These are phyloP conservation scores for Sebastes steindachneri DNA, from an alignment of 2,797 vertebrate species.

Conservation along the genomic window DNA sequence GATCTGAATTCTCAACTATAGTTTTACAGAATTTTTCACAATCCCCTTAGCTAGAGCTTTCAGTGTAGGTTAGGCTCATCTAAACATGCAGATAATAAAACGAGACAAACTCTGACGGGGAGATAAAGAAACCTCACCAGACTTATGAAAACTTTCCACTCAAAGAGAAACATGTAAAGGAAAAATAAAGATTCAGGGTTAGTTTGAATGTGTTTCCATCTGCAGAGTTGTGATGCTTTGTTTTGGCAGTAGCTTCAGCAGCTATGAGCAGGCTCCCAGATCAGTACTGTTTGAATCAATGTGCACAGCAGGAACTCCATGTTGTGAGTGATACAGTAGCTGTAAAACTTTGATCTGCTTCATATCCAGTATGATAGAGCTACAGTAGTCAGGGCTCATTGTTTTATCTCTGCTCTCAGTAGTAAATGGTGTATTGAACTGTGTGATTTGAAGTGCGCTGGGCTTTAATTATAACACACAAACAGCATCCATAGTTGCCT, in stretches of 20 bases:
- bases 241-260: conserved; percentile 10
- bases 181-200: background rate
- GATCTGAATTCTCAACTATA: background rate
- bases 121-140: background rate
- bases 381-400: background rate
- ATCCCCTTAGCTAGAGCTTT: background rate
- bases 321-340: conserved; percentile 6
- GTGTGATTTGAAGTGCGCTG: background rate
- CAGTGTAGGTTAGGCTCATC: conserved; percentile 3
- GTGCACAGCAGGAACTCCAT: conserved; percentile 14
- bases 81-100: background rate
- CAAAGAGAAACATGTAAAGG: background rate
- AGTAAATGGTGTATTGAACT: background rate
- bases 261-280: conserved; percentile 4
- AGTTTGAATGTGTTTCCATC: background rate
- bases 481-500: background rate
- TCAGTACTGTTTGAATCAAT: conserved; percentile 7
- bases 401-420: background rate
- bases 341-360: conserved; percentile 34
- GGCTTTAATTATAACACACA: background rate
- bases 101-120: background rate
- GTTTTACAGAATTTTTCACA: background rate
- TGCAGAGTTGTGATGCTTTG: conserved; percentile 16
- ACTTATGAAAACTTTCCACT: background rate
- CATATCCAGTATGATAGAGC: background rate